These are phyloP conservation scores for Yponomeuta malinellus DNA, from an alignment of 2,888 invertebrate species.

Conservation along the genomic window DNA sequence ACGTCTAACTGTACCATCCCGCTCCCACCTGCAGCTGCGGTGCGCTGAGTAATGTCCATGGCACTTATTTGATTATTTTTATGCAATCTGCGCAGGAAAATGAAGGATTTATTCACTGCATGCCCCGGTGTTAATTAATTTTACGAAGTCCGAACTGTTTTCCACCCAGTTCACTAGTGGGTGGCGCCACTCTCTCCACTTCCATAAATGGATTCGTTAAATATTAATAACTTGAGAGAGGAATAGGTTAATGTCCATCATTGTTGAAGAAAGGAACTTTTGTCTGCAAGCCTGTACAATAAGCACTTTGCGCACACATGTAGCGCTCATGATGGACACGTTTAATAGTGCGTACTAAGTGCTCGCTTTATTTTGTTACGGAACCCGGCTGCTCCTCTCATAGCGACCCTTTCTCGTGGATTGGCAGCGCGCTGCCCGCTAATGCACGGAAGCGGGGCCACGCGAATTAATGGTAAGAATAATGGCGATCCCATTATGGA, in stretches of 20 bases:
- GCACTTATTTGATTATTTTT: conserved; percentile 74
- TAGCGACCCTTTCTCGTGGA: conserved; percentile 51
- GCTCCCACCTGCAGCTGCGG: conserved; percentile 45
- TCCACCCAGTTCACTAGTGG: conserved; percentile 31
- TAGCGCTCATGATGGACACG: conserved; percentile 5
- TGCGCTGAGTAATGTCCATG: conserved; percentile 67
- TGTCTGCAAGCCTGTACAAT: background rate
- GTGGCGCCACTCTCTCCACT: conserved; percentile 12
- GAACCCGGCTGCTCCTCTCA: conserved; percentile 26
- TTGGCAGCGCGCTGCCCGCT: conserved; percentile 68
- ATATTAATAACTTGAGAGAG: background rate
- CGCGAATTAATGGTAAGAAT: conserved; percentile 76
- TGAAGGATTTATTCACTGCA: conserved; percentile 65
- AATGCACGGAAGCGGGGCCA: conserved; percentile 74
- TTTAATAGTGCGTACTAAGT: conserved; percentile 14
- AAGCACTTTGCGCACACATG: background rate
- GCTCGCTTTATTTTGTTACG: conserved; percentile 14
- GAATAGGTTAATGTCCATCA: background rate
- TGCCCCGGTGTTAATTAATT: conserved; percentile 63
- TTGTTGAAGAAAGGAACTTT: background rate
- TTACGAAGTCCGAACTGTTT: conserved; percentile 40
- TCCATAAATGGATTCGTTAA: conserved; percentile 2
- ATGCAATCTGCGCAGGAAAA: conserved; percentile 70
- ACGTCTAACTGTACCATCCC: conserved; percentile 31
- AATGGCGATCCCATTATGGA: conserved; percentile 77